Conservation (phyloP, 2,113 vertebrate genomes). For the Oryctolagus cuniculus region DNA sequence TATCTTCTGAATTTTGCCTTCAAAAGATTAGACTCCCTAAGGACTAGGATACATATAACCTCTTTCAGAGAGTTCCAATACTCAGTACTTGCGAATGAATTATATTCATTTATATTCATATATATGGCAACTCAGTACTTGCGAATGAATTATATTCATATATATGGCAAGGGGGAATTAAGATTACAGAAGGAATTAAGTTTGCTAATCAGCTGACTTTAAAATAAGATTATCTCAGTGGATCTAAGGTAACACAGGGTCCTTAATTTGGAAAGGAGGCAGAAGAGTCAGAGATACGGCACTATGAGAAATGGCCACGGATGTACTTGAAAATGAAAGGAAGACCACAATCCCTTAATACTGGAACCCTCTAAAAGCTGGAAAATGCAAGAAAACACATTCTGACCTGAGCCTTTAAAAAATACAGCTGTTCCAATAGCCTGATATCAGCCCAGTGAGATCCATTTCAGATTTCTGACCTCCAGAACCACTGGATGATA, state of each 20-base stretch:
- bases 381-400: neutral
- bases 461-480: neutral
- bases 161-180: neutral
- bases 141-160: neutral
- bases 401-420: neutral
- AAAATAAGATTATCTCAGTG: neutral
- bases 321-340: neutral
- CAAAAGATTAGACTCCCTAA: constrained; percentile 14
- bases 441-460: neutral
- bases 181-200: neutral
- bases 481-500: neutral
- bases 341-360: neutral
- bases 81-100: neutral
- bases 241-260: neutral
- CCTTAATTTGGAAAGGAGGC: neutral
- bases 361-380: neutral
- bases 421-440: neutral
- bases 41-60: neutral
- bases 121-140: neutral
- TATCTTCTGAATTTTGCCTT: neutral
- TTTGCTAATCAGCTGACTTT: neutral
- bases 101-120: neutral
- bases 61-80: neutral
- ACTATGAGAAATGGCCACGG: neutral
- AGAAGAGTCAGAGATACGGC: neutral